These are phyloP conservation scores for Idris sp. DNA, from an alignment of 1,140 invertebrate species.

Conservation along the genomic window DNA sequence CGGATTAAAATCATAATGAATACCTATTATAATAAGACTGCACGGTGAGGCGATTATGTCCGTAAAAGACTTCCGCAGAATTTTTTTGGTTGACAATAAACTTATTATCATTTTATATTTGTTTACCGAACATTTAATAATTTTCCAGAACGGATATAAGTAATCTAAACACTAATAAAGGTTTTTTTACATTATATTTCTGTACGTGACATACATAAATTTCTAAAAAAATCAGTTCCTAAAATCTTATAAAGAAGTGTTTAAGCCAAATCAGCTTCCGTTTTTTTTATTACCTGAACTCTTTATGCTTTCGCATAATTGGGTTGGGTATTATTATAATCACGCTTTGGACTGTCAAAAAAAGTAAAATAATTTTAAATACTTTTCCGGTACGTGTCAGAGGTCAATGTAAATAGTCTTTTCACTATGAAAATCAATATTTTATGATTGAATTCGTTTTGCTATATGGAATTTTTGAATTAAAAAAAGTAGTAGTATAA, in stretches of 20 bases:
- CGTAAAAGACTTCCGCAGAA: conserved; percentile 19
- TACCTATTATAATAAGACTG: conserved; percentile 54
- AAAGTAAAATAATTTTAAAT: conserved; percentile 35
- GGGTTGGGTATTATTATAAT: conserved; percentile 34
- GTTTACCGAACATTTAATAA: conserved; percentile 59
- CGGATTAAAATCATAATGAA: conserved; percentile 59
- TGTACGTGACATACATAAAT: conserved; percentile 40
- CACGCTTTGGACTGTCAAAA: conserved; percentile 18
- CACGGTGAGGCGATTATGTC: conserved; percentile 50
- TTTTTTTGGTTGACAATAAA: conserved; percentile 45
- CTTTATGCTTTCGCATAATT: conserved; percentile 54
- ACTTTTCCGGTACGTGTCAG: conserved; percentile 51
- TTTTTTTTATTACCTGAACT: conserved; percentile 26
- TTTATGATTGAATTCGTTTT: conserved; percentile 17
- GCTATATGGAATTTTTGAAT: conserved; percentile 29
- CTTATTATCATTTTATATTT: conserved; percentile 46
- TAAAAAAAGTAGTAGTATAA: too few relatives aligned
- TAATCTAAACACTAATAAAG: conserved; percentile 20
- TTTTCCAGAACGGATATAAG: conserved; percentile 40
- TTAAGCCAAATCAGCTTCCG: conserved; percentile 29
- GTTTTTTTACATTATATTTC: conserved; percentile 35
- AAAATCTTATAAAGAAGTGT: conserved; percentile 49
- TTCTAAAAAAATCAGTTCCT: conserved; percentile 48
- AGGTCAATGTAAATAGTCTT: conserved; percentile 52
- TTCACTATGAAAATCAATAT: conserved; percentile 24